phyloP scores from a whole-genome alignment of 2,113 vertebrate genomes.

The zebrafish (Danio rerio) region GRCz12tu NC_133198.1:35310001-35310500 shows the following conservation, averaged over 20 bases:
- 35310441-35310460: constrained; percentile 86
- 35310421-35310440: constrained; percentile 88
- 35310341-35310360: no score
- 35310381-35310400: constrained; percentile 56
- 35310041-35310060: no score
- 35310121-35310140: constrained; percentile 82
- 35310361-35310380: background rate
- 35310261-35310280: constrained; percentile 94
- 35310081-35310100: background rate
- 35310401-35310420: constrained; percentile 96
- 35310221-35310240: constrained; percentile 91
- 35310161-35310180: constrained; percentile 93
- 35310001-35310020: no score
- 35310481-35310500: constrained; percentile 83
- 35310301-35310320: background rate
- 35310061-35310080: no score
- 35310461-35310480: constrained; percentile 90
- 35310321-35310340: background rate
- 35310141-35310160: constrained; percentile 85
- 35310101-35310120: background rate
- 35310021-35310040: no score
- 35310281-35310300: constrained; percentile 57
- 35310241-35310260: constrained; percentile 90
- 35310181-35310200: constrained; percentile 84
- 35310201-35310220: constrained; percentile 86